Percentiles rank a stretch among this genome's conserved stretches.
Conservation (phyloP, 2,113 vertebrate genomes). For the Lucifuga dentata region DNA sequence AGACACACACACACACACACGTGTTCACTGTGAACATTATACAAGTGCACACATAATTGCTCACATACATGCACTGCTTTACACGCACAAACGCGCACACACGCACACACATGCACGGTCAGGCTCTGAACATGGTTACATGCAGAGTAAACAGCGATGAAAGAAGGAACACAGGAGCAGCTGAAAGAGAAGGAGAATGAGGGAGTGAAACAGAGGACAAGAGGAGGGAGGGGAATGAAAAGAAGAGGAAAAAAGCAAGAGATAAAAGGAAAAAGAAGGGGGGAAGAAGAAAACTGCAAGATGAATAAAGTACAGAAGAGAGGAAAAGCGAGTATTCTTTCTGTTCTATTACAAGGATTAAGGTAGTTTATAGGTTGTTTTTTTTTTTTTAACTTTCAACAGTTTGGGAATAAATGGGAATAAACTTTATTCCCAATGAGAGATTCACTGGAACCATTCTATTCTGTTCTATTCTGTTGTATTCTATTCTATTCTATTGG, state of each 20-base stretch:
- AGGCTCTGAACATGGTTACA: not conserved
- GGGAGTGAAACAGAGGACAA: slow-evolving; percentile 5
- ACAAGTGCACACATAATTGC: slow-evolving; percentile 12
- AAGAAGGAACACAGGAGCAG: slow-evolving; percentile 22
- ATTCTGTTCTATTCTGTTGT: not conserved
- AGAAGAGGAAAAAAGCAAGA: not conserved
- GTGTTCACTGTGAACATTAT: not conserved
- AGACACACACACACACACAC: slow-evolving; percentile 6
- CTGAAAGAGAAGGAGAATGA: not conserved
- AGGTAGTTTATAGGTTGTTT: no score
- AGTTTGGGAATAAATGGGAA: no score
- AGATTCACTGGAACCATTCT: not conserved
- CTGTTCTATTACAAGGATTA: not conserved
- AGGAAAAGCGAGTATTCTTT: not conserved
- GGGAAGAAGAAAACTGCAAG: no score
- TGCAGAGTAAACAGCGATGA: slow-evolving; percentile 19
- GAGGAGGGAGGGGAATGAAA: not conserved
- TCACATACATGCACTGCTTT: slow-evolving; percentile 1
- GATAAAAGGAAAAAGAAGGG: not conserved
- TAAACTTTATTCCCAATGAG: no score
- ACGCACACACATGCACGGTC: not conserved
- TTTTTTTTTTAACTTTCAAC: no score
- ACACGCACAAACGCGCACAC: not conserved
- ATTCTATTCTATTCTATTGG: not conserved
- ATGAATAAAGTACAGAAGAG: not conserved